Conservation (phyloP, 2,888 invertebrate genomes). For the Torymus texanus region DNA sequence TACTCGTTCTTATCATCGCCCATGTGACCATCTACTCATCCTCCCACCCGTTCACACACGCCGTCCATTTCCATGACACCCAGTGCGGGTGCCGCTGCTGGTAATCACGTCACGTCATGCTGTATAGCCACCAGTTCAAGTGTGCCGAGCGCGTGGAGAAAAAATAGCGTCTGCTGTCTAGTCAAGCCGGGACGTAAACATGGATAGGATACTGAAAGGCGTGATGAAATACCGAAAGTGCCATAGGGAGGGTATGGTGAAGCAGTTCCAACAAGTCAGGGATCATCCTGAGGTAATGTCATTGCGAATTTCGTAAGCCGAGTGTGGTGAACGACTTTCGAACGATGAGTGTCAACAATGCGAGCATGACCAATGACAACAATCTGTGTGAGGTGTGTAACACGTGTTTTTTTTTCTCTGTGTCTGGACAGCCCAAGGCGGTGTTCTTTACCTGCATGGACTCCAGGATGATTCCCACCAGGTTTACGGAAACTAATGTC, state of each 20-base stretch:
- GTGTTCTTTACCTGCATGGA: slow-evolving; percentile 99
- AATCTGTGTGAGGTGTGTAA: background rate
- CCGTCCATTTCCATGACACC: slow-evolving; percentile 11
- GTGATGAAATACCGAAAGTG: slow-evolving; percentile 92
- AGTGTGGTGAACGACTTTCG: background rate
- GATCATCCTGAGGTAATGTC: slow-evolving; percentile 88
- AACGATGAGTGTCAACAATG: background rate
- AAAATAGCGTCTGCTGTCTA: too few species aligned
- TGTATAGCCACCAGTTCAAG: slow-evolving; percentile 6
- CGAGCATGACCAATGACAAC: background rate
- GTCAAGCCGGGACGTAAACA: slow-evolving; percentile 68
- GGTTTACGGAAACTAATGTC: slow-evolving; percentile 95
- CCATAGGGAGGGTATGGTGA: slow-evolving; percentile 90
- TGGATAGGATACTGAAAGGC: slow-evolving; percentile 92
- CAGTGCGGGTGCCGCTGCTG: slow-evolving; percentile 4
- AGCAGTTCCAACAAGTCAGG: slow-evolving; percentile 92
- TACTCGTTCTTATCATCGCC: slow-evolving; percentile 8
- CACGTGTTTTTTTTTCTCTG: background rate
- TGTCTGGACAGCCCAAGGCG: slow-evolving; percentile 87
- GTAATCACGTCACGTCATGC: slow-evolving; percentile 35
- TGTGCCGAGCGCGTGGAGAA: too few species aligned
- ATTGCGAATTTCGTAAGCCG: background rate
- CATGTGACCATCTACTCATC: slow-evolving; percentile 25
- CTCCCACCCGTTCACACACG: background rate
- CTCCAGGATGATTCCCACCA: slow-evolving; percentile 96